These are phyloP conservation scores for Dasyprocta punctata DNA, from an alignment of 2,113 vertebrate genomes.

Conservation along the genomic window DNA sequence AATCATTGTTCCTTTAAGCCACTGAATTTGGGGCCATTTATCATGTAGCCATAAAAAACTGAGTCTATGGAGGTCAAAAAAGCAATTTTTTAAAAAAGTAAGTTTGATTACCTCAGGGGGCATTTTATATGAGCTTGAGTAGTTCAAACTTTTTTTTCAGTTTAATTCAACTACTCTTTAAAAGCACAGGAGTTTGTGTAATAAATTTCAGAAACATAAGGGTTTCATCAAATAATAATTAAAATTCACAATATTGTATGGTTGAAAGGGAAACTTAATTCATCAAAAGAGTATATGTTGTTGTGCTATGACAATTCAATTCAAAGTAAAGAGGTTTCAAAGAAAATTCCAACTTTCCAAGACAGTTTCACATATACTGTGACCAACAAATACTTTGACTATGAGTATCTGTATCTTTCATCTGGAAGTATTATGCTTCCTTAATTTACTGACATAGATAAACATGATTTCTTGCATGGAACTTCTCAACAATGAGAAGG, in stretches of 20 bases:
- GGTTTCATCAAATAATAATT: background rate
- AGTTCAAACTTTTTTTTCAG: background rate
- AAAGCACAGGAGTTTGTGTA: background rate
- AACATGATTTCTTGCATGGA: background rate
- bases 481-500: background rate
- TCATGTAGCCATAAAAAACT: background rate
- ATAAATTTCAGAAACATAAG: background rate
- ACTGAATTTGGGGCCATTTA: background rate
- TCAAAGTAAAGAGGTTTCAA: slow-evolving; percentile 18
- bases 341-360: slow-evolving; percentile 42
- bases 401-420: background rate
- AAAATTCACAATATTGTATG: background rate
- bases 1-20: background rate
- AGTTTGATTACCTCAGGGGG: background rate
- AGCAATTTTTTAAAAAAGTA: background rate
- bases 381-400: background rate
- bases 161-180: background rate
- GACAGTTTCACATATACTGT: background rate
- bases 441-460: background rate
- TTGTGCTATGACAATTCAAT: background rate
- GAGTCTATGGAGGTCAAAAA: background rate
- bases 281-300: background rate
- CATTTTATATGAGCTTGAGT: background rate
- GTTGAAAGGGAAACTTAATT: background rate
- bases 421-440: background rate